Evolutionary conservation across 2,113 vertebrate genomes (phyloP).

Genomic region (Notiomystis cincta): DNA sequence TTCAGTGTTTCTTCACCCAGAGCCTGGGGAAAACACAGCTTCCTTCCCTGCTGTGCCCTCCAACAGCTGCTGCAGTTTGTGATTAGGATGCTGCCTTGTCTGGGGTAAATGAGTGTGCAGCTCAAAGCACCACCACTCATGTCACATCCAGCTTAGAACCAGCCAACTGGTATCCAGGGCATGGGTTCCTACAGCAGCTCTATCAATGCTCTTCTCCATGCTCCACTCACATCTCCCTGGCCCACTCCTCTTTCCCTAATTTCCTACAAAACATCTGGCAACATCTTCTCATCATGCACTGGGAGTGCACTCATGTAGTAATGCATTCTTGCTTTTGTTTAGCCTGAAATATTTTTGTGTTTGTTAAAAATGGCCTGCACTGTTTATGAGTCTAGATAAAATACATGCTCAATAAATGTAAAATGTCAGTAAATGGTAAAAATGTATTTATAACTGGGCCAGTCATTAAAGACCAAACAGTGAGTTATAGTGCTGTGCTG

Average conservation of each 20-base stretch:
- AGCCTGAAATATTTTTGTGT: not conserved
- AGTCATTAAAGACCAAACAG: not conserved
- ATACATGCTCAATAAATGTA: not conserved
- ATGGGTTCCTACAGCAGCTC: not conserved
- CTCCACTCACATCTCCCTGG: not conserved
- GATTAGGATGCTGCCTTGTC: not conserved
- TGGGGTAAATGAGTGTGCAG: not conserved
- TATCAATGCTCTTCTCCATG: not conserved
- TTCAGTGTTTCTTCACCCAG: not conserved
- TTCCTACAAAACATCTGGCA: not conserved
- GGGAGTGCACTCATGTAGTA: accelerated
- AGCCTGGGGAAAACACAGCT: not conserved
- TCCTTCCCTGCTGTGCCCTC: not conserved
- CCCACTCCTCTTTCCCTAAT: accelerated
- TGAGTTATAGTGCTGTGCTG: not conserved
- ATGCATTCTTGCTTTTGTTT: not conserved
- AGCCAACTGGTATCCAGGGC: not conserved
- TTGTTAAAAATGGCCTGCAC: not conserved
- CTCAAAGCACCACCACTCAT: not conserved
- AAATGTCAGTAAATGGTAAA: not conserved
- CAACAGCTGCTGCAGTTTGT: not conserved
- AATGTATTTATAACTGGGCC: not conserved
- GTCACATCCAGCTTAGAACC: not conserved
- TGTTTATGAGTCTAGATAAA: not conserved
- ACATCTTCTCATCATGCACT: not conserved